A percentile compares a stretch with the other conserved stretches of the same genome.
These are phyloP conservation scores for Zaprionus lineosus DNA, from an alignment of 2,888 invertebrate species.

Conservation along the genomic window DNA sequence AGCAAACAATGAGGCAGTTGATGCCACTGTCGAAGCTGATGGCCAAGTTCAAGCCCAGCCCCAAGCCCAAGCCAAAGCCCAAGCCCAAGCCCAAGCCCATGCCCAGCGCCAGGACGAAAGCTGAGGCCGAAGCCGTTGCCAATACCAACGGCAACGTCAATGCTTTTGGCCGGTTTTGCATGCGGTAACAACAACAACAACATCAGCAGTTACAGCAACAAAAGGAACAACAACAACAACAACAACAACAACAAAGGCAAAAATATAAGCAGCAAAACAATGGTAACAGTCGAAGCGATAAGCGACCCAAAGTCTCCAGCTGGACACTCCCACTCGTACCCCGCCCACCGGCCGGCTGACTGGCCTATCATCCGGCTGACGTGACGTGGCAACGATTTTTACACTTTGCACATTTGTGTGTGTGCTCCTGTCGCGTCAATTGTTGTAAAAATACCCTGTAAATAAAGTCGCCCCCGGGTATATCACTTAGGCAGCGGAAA, in stretches of 20 bases:
- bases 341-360: constrained; percentile 39
- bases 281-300: constrained; percentile 42
- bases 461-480: not conserved
- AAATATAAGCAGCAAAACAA: constrained; percentile 10
- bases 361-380: constrained; percentile 69
- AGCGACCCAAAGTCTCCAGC: constrained; percentile 43
- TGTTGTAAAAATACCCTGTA: constrained; percentile 27
- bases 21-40: constrained; percentile 28
- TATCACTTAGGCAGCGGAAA: no score
- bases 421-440: constrained; percentile 37
- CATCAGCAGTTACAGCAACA: constrained; percentile 43
- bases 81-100: constrained; percentile 13
- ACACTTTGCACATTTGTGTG: constrained; percentile 67
- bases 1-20: constrained; percentile 63
- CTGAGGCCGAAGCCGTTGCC: no score
- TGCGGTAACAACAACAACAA: constrained; percentile 65
- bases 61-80: constrained; percentile 36
- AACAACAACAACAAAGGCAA: constrained; percentile 7
- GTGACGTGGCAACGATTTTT: constrained; percentile 71
- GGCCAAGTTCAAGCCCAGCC: constrained; percentile 13
- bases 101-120: no score
- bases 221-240: constrained; percentile 16
- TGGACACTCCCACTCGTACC: constrained; percentile 55
- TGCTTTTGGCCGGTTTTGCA: constrained; percentile 38
- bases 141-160: constrained; percentile 15